These are phyloP conservation scores for Coptotermes formosanus DNA, from an alignment of 1,140 invertebrate genomes.

Conservation along the genomic window DNA sequence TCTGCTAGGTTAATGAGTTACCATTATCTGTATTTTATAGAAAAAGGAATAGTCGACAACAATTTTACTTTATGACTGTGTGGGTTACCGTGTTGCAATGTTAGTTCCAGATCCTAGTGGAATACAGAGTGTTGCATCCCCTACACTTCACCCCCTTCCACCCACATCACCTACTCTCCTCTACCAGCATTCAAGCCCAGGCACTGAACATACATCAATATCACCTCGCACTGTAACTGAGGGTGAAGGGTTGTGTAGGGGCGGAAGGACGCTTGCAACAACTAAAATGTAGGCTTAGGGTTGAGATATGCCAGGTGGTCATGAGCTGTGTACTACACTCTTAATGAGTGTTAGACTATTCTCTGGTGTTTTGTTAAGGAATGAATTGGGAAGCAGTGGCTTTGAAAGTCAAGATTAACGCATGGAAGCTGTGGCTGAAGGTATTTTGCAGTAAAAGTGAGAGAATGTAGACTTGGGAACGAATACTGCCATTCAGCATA, in stretches of 20 bases:
- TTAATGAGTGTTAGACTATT: neutral
- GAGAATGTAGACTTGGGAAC: too few species aligned
- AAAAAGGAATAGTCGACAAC: neutral
- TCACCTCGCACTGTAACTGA: neutral
- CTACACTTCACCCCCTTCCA: neutral
- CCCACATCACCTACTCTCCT: neutral
- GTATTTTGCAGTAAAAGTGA: too few species aligned
- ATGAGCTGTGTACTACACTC: neutral
- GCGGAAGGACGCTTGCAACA: neutral
- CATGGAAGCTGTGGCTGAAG: too few species aligned
- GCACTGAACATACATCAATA: slow-evolving; percentile 5
- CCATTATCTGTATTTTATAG: neutral
- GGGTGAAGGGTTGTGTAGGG: neutral
- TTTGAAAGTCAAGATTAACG: too few species aligned
- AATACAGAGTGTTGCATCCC: neutral
- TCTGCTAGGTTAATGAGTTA: neutral
- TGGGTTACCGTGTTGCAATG: neutral
- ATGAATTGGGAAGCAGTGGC: too few species aligned
- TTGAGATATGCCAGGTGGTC: neutral
- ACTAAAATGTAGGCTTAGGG: neutral
- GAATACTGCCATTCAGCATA: too few species aligned
- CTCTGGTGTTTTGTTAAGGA: too few species aligned
- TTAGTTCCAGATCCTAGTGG: neutral
- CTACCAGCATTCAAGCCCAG: neutral
- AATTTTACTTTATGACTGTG: neutral